A percentile compares a stretch with the other conserved stretches of the same genome.
These are phyloP conservation scores for Luscinia megarhynchos DNA, from an alignment of 2,797 vertebrate species.

Conservation along the genomic window DNA sequence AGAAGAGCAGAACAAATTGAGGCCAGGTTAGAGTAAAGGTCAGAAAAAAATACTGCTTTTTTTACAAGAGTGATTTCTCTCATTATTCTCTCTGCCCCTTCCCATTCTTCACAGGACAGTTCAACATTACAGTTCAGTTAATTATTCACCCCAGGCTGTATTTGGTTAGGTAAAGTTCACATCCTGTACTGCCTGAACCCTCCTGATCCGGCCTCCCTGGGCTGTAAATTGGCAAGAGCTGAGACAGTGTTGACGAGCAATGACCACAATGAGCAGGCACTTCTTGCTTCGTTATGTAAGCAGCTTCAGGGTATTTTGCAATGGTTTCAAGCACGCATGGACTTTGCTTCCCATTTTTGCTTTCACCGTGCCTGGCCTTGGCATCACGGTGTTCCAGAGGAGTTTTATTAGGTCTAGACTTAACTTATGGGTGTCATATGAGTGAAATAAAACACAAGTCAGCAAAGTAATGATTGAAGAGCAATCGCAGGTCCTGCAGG, in stretches of 20 bases:
- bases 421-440: neutral
- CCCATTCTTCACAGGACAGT: neutral
- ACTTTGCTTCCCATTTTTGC: neutral
- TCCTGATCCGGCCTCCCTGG: neutral
- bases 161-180: constrained; percentile 24
- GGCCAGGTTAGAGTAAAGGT: neutral
- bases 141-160: constrained; percentile 35
- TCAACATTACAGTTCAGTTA: constrained; percentile 4
- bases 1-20: neutral
- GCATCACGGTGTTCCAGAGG: accelerated
- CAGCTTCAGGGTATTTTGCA: neutral
- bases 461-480: neutral
- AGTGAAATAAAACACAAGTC: neutral
- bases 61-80: neutral
- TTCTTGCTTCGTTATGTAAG: neutral
- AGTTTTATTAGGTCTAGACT: neutral
- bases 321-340: accelerated
- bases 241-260: neutral
- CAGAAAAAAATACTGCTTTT: neutral
- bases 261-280: neutral
- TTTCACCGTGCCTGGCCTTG: accelerated
- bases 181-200: neutral
- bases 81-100: neutral
- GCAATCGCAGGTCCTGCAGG: neutral
- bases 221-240: neutral